These are phyloP conservation scores for Drosophila pegasa DNA, from an alignment of 2,888 invertebrate genomes.

Conservation along the genomic window DNA sequence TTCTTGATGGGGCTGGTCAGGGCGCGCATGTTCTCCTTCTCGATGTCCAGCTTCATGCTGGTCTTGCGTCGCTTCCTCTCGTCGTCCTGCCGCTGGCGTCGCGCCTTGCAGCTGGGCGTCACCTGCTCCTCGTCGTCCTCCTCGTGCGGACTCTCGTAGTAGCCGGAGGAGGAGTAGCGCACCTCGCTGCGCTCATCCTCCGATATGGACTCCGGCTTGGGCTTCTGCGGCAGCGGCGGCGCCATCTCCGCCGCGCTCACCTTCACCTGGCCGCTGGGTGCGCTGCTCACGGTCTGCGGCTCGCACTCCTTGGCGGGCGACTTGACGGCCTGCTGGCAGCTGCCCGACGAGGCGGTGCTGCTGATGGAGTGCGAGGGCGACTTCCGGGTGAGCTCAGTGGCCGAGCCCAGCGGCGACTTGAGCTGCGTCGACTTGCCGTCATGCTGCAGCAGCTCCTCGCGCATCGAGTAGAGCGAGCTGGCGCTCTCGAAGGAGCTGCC, in stretches of 20 bases:
- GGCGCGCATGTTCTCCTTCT: constrained; percentile 86
- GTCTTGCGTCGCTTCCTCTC: constrained; percentile 90
- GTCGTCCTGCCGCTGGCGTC: constrained; percentile 88
- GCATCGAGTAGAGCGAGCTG: constrained; percentile 92
- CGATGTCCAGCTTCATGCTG: constrained; percentile 91
- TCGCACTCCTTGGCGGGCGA: constrained; percentile 66
- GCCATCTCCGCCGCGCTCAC: constrained; percentile 31
- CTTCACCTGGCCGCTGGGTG: constrained; percentile 31
- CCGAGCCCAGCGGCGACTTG: constrained; percentile 60
- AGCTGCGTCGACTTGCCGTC: constrained; percentile 59
- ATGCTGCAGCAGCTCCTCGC: constrained; percentile 88
- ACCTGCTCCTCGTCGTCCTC: constrained; percentile 85
- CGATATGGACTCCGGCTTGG: constrained; percentile 87
- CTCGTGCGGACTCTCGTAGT: constrained; percentile 90
- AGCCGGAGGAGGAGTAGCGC: constrained; percentile 90
- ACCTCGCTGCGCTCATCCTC: constrained; percentile 89
- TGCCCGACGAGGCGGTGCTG: constrained; percentile 87
- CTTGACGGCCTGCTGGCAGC: constrained; percentile 82
- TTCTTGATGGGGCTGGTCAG: constrained; percentile 85
- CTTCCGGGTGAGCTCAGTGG: constrained; percentile 63
- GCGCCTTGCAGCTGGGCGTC: constrained; percentile 56
- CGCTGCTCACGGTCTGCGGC: constrained; percentile 52
- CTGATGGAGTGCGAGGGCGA: constrained; percentile 87
- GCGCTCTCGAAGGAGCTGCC: constrained; percentile 96
- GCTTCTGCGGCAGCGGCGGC: constrained; percentile 32